A percentile compares a stretch with the other conserved stretches of the same genome.
Conservation (phyloP, 2,888 invertebrate genomes). For the Brachyptera risi region DNA sequence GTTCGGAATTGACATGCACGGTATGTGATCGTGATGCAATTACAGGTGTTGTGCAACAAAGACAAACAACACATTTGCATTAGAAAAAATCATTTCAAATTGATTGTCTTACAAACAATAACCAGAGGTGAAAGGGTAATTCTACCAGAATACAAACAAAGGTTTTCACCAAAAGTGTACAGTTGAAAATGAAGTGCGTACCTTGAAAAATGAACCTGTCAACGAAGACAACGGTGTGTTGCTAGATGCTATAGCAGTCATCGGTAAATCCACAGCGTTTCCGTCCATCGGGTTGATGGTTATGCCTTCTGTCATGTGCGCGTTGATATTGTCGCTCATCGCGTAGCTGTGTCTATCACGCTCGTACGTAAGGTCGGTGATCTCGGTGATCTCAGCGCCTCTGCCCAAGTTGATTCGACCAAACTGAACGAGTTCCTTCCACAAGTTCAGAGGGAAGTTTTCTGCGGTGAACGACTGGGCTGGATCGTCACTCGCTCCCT, state of each 20-base stretch:
- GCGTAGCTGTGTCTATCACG: slow-evolving; percentile 21
- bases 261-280: slow-evolving; percentile 24
- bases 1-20: no score
- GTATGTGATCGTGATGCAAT: no score
- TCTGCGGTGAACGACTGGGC: slow-evolving; percentile 2
- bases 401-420: slow-evolving; percentile 28
- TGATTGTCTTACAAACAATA: no score
- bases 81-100: no score
- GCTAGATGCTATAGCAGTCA: not conserved
- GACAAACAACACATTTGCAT: no score
- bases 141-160: no score
- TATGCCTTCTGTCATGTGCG: not conserved
- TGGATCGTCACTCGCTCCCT: slow-evolving; percentile 2
- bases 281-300: slow-evolving; percentile 19
- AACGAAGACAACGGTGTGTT: not conserved
- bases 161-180: no score
- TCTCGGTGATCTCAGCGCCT: not conserved
- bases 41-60: no score
- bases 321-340: not conserved
- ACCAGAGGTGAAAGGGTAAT: no score
- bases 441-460: slow-evolving; percentile 38
- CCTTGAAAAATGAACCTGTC: slow-evolving; percentile 20
- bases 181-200: no score
- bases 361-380: not conserved
- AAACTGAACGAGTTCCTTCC: slow-evolving; percentile 36